phyloP scores from a whole-genome alignment of 2,888 invertebrate species.

The Eupithecia subumbrata region DNA sequence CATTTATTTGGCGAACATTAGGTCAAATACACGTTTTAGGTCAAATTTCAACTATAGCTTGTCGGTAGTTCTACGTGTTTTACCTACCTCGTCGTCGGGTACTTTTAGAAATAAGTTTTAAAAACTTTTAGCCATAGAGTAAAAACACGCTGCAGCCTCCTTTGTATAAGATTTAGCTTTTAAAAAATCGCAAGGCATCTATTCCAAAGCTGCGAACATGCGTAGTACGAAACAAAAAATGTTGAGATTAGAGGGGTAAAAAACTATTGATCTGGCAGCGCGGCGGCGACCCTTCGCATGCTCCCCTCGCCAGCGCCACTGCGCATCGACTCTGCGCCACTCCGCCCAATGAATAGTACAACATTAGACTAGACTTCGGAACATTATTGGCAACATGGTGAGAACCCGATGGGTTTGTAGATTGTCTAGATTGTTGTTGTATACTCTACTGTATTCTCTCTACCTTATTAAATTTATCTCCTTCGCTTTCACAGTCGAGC shows the following conservation, averaged over 20 bases:
- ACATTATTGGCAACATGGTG: slow-evolving; percentile 40
- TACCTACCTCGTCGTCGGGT: neutral
- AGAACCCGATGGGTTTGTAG: slow-evolving; percentile 28
- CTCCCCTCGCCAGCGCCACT: slow-evolving; percentile 4
- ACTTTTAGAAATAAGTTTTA: neutral
- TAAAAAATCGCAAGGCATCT: neutral
- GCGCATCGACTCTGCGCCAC: slow-evolving; percentile 32
- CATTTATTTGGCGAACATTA: too few relatives aligned
- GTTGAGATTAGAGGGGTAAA: slow-evolving; percentile 43
- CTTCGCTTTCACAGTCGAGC: slow-evolving; percentile 12
- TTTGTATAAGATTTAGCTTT: neutral
- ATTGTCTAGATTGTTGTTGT: neutral
- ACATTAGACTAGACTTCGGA: slow-evolving; percentile 11
- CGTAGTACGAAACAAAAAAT: neutral
- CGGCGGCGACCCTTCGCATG: neutral
- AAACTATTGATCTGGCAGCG: slow-evolving; percentile 56
- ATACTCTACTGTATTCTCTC: neutral
- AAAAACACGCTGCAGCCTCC: neutral
- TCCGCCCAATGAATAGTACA: slow-evolving; percentile 18
- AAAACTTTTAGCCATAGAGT: neutral
- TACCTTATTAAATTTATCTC: neutral
- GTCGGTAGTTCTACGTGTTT: too few relatives aligned
- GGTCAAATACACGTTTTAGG: too few relatives aligned
- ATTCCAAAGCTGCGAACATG: neutral
- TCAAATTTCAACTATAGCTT: too few relatives aligned